Evolutionary conservation across 2,113 vertebrate species (phyloP).

Genomic region (Prochilodus magdalenae): DNA sequence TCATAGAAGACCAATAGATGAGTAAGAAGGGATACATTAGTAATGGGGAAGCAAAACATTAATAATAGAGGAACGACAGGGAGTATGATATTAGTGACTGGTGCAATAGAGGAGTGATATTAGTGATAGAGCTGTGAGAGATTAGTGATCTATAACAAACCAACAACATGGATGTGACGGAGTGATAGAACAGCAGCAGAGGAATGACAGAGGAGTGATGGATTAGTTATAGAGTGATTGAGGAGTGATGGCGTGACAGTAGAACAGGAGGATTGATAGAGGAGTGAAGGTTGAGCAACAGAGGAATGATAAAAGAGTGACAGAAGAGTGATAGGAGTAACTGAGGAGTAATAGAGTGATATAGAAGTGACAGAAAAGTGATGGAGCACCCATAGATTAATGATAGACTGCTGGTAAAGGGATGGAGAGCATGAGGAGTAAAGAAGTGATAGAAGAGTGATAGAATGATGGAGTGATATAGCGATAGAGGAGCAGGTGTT

Average conservation of each 20-base stretch:
- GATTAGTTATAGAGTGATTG: background rate
- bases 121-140: no score
- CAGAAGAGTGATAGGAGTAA: background rate
- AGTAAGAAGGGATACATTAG: conserved; percentile 63
- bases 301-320: background rate
- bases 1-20: conserved; percentile 58
- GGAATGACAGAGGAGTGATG: no score
- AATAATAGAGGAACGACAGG: no score
- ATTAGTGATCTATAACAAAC: no score
- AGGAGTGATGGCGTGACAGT: background rate
- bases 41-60: no score
- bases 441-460: conserved; percentile 57
- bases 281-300: background rate
- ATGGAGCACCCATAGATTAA: no score
- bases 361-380: background rate
- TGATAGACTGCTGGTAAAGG: no score
- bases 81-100: background rate
- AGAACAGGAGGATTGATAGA: background rate
- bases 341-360: background rate
- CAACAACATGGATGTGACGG: no score
- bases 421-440: conserved; percentile 17
- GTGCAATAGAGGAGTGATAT: no score
- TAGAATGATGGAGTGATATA: conserved; percentile 62
- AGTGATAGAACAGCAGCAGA: no score
- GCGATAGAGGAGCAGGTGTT: conserved; percentile 70